phyloP scores from a whole-genome alignment of 2,888 invertebrate species.

The Cataglyphis livida region DNA sequence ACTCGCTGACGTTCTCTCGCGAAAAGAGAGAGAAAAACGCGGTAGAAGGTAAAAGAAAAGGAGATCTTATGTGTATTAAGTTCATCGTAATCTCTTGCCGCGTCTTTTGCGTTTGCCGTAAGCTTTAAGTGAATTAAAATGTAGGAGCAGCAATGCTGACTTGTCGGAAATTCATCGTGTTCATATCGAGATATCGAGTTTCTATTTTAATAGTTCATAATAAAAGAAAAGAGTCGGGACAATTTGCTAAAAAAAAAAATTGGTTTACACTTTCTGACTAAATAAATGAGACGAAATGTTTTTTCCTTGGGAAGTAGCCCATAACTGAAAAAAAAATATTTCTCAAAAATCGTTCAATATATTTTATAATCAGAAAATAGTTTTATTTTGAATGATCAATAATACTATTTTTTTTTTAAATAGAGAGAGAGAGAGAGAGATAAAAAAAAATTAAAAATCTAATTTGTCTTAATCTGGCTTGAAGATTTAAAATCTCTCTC shows the following conservation, averaged over 20 bases:
- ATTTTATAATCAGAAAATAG: neutral
- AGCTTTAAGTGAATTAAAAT: slow-evolving; percentile 46
- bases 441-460: neutral
- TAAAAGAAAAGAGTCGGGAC: neutral
- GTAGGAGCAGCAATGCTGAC: neutral
- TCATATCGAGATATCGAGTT: neutral
- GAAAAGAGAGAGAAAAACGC: slow-evolving; percentile 16
- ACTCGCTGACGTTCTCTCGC: slow-evolving; percentile 52
- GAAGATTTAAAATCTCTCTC: neutral
- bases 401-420: neutral
- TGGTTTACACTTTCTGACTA: too few species aligned
- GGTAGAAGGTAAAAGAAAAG: slow-evolving; percentile 20
- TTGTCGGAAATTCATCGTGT: slow-evolving; percentile 13
- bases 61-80: slow-evolving; percentile 34
- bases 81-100: slow-evolving; percentile 39
- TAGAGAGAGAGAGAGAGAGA: neutral
- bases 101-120: slow-evolving; percentile 30
- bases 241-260: neutral
- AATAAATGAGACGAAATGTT: neutral
- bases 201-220: neutral
- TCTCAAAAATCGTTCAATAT: neutral
- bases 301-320: neutral
- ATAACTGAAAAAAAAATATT: neutral
- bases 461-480: neutral
- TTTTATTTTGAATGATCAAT: neutral